Base-by-base conservation (phyloP, 2,797 vertebrate genomes). In the Chaenodraco wilsoni region DNA sequence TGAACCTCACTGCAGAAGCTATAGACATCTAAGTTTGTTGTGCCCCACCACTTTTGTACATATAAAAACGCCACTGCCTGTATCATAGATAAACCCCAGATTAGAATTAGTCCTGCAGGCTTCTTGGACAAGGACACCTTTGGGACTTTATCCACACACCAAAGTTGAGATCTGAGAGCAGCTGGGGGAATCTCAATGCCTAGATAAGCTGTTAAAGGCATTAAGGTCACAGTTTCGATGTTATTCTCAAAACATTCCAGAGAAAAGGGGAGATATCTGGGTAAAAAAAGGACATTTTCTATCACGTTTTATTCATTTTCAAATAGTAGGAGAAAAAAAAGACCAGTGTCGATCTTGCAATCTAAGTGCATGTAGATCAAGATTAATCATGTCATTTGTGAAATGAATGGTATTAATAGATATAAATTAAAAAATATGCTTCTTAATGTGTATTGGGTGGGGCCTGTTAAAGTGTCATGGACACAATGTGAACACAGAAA, bases 351-450 rank as follows among this genome's bases (percentile, higher is more conserved):
- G 17, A 33, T 49, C 8, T 13, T 17, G 61, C 6, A 54, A 48
- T 66, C 5, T 23, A 2, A 56, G 54, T 49, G 16, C 4, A 45
- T 65, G 7, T 50, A 37, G 50, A 45, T 33, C 57, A 76, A n/a
- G 16, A 77, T 58, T 14, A 59, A 65, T 75, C 14, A 9, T 44
- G 21, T 54, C 17, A 9, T 43, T 46, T 46, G 37, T 58, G 21
- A 67, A 58, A 51, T 64, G 4, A 54, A 78, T 62, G 43, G 27
- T 70, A 65, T 67, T 27, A 19, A 45, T 64, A 79, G 72, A 48
- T 63, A 67, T 76, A 72, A 81, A 72, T 23, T 19, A 51, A 46
- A 60, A 83, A 45, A 27, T 48, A 73, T 58, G 19, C 67, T 63
- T 74, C 49, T 82, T 80, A 72, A 78, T 57, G 44, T 11, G 7